Conservation (phyloP, 2,113 vertebrate species). For the Jaculus jaculus region DNA sequence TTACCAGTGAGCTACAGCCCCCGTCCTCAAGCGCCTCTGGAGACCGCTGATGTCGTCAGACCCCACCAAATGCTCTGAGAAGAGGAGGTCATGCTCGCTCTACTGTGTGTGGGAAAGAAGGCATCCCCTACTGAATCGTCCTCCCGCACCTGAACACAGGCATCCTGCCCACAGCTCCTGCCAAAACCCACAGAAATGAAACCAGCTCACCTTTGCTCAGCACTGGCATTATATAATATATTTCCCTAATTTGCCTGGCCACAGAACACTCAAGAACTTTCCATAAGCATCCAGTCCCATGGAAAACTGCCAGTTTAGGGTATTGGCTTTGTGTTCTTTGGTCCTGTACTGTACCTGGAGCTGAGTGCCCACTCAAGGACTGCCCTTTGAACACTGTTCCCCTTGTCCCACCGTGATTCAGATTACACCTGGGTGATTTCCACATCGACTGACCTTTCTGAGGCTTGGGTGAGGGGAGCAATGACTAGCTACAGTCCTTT, state of each 20-base stretch:
- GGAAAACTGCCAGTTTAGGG: neutral
- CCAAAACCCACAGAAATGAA: conserved; percentile 39
- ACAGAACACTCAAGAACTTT: neutral
- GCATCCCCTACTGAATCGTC: too few species aligned
- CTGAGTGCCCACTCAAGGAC: neutral
- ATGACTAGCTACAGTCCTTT: neutral
- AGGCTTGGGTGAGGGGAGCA: neutral
- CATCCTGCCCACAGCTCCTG: neutral
- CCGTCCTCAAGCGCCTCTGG: neutral
- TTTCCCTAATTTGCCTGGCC: neutral
- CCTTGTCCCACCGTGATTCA: neutral
- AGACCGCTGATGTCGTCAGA: neutral
- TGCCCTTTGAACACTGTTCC: neutral
- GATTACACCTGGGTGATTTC: neutral
- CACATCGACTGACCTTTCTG: neutral
- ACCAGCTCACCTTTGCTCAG: conserved; percentile 17
- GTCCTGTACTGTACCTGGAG: neutral
- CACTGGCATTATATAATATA: neutral
- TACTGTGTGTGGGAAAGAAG: neutral
- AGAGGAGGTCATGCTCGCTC: neutral
- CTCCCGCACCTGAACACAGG: too few species aligned
- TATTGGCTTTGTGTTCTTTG: neutral
- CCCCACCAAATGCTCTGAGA: neutral
- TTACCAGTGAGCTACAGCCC: neutral
- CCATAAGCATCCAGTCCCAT: neutral